Evolutionary conservation across 2,113 vertebrate species (phyloP).

Genomic region (Phocoena sinus): DNA sequence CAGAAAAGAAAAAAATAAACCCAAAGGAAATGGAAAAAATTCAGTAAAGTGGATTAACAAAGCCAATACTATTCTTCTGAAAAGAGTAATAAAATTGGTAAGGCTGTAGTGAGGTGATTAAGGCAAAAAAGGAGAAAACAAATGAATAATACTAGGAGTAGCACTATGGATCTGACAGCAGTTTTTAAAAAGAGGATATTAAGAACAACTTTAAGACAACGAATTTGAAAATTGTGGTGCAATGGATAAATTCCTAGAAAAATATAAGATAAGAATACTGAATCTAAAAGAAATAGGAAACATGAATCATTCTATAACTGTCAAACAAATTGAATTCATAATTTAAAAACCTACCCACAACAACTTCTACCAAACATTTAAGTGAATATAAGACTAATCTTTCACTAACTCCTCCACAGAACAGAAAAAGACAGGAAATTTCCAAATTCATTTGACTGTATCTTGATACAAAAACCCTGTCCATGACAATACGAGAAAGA

Average conservation of each 20-base stretch:
- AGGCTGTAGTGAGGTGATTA: background rate
- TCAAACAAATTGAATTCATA: background rate
- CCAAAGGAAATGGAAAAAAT: background rate
- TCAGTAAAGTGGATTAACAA: background rate
- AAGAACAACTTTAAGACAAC: background rate
- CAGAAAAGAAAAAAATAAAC: background rate
- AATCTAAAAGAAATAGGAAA: background rate
- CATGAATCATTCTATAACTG: background rate
- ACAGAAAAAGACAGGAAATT: background rate
- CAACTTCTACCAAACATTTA: background rate
- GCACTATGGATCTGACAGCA: background rate
- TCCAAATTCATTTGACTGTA: background rate
- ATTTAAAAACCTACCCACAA: background rate
- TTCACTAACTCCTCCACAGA: background rate
- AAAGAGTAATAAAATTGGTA: background rate
- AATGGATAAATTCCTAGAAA: background rate
- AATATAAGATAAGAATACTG: background rate
- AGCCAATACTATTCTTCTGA: background rate
- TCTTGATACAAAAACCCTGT: background rate
- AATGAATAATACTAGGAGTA: background rate
- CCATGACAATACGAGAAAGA: background rate
- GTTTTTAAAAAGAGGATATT: background rate
- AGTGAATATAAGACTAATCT: background rate
- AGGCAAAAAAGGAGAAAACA: background rate
- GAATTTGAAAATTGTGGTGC: background rate